Base-by-base conservation (phyloP, 1,140 invertebrate genomes). In the Leptestheria dahalacensis region DNA sequence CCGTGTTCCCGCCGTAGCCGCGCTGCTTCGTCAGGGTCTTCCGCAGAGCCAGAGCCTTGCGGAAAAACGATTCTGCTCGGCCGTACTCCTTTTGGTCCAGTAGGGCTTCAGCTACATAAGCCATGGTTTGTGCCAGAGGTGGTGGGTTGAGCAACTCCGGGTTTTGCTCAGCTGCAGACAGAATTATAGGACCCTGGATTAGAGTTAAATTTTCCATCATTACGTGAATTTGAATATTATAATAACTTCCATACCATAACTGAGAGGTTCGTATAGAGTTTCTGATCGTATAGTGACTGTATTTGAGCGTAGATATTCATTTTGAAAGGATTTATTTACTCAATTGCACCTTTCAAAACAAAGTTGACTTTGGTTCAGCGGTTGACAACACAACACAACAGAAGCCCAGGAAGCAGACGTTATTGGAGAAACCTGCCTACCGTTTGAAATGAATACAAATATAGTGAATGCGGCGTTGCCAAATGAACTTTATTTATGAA, bases 61-160 rank as follows among this genome's bases (percentile, higher is more conserved):
- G 77, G 65, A 83, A 86, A 15, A 79, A 71, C 64, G 77, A 76
- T 71, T 86, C 84, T 20, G 84, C 82, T 67, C 80, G 79, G 41
- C 77, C 68, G 69, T 80, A 84, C 64, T 85, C 79, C 60, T 77
- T 74, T 2, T 78, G 64, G 33, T 82, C 73, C 69, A 78, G 84
- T 41, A 83, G 72, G 20, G 84, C 79, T 66, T 86, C 80, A 2
- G 78, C 84, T 70, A 81, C 80, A 67, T 79, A 82, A 46, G 82
- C 76, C 53, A 79, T 76, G 24, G 79, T 75, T 64, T 84, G 79
- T 64, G 82, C 83, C 66, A 81, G 82, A 47, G 74, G 72, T 29
- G 75, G 66, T 3, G 76, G 69, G 10, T 73, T 71, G 9, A 82
- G 66, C 23, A 79, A 64, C 57, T 84, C 82, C 47, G 71, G 70